Evolutionary conservation across 1,140 invertebrate genomes (phyloP).

Genomic region (Octopus sinensis): DNA sequence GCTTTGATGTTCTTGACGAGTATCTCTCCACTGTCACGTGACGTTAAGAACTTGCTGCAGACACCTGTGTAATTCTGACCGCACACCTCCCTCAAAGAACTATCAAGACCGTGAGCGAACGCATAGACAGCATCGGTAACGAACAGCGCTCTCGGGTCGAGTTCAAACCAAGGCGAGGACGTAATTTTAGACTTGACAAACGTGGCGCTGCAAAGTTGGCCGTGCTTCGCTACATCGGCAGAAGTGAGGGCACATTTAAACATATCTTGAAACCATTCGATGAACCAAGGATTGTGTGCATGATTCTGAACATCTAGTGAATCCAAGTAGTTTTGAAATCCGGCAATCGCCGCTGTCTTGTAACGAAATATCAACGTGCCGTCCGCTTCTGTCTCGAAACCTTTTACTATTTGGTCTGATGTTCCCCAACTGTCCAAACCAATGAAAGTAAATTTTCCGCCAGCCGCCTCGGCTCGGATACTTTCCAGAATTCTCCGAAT

Average conservation of each 20-base stretch:
- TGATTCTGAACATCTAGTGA: slow-evolving; percentile 32
- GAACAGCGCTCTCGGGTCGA: slow-evolving; percentile 22
- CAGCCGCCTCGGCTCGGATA: slow-evolving; percentile 24
- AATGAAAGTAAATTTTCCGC: slow-evolving; percentile 32
- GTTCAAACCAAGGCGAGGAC: slow-evolving; percentile 22
- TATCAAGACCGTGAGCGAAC: slow-evolving; percentile 40
- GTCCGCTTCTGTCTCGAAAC: slow-evolving; percentile 31
- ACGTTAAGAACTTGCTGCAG: slow-evolving; percentile 40
- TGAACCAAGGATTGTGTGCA: slow-evolving; percentile 50
- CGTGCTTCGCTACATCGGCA: slow-evolving; percentile 19
- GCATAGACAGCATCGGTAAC: slow-evolving; percentile 46
- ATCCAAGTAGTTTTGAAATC: slow-evolving; percentile 35
- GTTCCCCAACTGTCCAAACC: slow-evolving; percentile 28
- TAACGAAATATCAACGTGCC: slow-evolving; percentile 38
- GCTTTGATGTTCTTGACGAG: slow-evolving; percentile 44
- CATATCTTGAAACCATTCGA: slow-evolving; percentile 45
- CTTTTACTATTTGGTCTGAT: slow-evolving; percentile 22
- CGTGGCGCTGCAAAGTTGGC: slow-evolving; percentile 23
- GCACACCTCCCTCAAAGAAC: slow-evolving; percentile 41
- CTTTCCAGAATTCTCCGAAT: slow-evolving; percentile 30
- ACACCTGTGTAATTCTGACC: slow-evolving; percentile 37
- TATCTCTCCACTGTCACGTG: slow-evolving; percentile 30
- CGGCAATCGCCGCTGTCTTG: slow-evolving; percentile 19
- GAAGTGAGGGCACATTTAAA: slow-evolving; percentile 41
- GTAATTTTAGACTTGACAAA: slow-evolving; percentile 23